phyloP scores from a whole-genome alignment of 2,797 vertebrate genomes.

The Martes flavigula region DNA sequence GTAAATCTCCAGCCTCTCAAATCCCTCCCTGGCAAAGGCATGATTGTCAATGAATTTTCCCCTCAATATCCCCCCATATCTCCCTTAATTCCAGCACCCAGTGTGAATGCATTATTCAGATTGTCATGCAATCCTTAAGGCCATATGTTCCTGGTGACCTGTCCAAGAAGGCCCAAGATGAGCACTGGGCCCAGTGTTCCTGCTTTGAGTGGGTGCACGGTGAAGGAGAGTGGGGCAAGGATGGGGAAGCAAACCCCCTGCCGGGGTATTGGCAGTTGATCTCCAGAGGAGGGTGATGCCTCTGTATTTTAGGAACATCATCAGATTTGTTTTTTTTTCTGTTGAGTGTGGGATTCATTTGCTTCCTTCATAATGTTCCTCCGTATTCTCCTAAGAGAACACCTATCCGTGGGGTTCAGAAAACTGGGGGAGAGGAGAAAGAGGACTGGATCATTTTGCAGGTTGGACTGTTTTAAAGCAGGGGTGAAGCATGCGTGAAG shows the following conservation, averaged over 20 bases:
- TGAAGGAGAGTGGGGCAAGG: accelerated
- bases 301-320: background rate
- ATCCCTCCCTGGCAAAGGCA: background rate
- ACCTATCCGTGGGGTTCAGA: background rate
- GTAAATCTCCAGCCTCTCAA: slow-evolving; percentile 12
- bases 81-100: background rate
- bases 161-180: background rate
- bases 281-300: background rate
- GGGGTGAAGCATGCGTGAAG: background rate
- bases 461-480: background rate
- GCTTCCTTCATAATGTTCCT: background rate
- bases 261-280: background rate
- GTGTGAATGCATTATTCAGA: background rate
- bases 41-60: slow-evolving; percentile 19
- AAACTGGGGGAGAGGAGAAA: background rate
- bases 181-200: background rate
- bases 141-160: background rate
- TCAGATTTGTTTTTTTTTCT: background rate
- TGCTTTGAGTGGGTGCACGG: accelerated
- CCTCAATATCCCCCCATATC: background rate
- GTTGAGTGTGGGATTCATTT: background rate
- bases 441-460: background rate
- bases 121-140: background rate
- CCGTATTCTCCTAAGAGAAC: background rate
- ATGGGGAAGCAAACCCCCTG: accelerated